Evolutionary conservation across 2,113 vertebrate species (phyloP).

Genomic region (Pogona vitticeps): DNA sequence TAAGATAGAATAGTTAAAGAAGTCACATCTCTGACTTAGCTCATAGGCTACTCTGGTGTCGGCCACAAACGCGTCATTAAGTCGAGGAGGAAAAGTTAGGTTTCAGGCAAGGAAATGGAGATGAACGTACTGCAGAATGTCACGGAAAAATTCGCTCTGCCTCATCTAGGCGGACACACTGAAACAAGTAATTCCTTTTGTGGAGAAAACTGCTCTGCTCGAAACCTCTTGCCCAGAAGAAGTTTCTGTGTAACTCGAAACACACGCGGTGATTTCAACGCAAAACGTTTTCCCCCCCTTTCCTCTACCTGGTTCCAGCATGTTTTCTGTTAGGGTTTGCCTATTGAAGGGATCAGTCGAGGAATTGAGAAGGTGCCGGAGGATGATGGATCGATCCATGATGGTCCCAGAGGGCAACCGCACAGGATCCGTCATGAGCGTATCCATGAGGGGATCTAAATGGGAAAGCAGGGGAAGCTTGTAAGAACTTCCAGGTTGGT

Average conservation of each 20-base stretch:
- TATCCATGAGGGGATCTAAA: constrained; percentile 97
- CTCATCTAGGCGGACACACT: too few relatives aligned
- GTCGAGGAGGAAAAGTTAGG: neutral
- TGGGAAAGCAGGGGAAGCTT: neutral
- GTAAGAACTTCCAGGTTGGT: neutral
- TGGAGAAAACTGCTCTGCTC: too few relatives aligned
- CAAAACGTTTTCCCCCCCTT: neutral
- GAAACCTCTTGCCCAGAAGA: neutral
- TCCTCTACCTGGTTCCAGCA: constrained; percentile 92
- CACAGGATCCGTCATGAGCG: constrained; percentile 96
- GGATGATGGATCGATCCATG: constrained; percentile 96
- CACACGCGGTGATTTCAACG: too few relatives aligned
- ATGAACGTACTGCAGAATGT: too few relatives aligned
- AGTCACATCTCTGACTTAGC: too few relatives aligned
- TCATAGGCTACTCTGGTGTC: neutral
- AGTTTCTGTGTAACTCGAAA: neutral
- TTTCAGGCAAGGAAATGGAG: too few relatives aligned
- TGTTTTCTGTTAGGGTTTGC: constrained; percentile 94
- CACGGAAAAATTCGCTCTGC: too few relatives aligned
- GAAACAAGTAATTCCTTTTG: too few relatives aligned
- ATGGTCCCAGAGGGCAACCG: constrained; percentile 94
- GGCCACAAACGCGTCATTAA: neutral
- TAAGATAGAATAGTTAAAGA: too few relatives aligned
- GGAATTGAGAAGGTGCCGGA: constrained; percentile 95
- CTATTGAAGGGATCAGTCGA: constrained; percentile 98